Base-by-base conservation (phyloP, 2,797 vertebrate genomes). In the Myoxocephalus aenaeus region DNA sequence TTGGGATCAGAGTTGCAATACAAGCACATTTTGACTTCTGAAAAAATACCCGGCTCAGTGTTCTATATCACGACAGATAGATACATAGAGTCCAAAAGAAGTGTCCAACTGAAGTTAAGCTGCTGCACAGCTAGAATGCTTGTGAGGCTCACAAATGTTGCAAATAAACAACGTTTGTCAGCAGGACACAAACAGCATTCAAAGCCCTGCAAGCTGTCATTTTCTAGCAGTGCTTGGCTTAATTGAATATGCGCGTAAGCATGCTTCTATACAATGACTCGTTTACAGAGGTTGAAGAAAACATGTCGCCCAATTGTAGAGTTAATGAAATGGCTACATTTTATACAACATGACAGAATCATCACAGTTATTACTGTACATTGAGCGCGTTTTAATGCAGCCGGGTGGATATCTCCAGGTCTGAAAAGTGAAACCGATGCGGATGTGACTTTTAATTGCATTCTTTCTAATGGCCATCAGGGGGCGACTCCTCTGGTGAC, bases 91-190 rank as follows among this genome's bases (percentile, higher is more conserved):
- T 29, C 42, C 42, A 29, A 38, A 46, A 13, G 17, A 50, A 17
- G 10, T 29, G 38, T 36, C 20, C 0, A 5, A 50, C 40, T 57
- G 29, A 36, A 61, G 7, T 79, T 64, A 42, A 59, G 34, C 22
- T 46, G 64, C 50, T 73, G 29, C 15, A 40, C 36, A 69, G 53
- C 48, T 40, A 42, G 2, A 65, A 56, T 0, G 3, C 34, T 25
- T 20, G 18, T 15, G 18, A 70, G 66, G 20, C n/a, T 50, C 58
- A 80, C 53, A 68, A 22, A 67, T 68, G 53, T 13, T 62, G 14
- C 48, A 64, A 73, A 78, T 77, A 46, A 72, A 71, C 68, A 65
- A 64, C 14, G n/a, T 71, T 67, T 65, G 22, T 68, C 68, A 29
- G 29, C 48, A 13, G 46, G 66, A 27, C 17, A 70, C 36, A 64